Conservation (phyloP, 2,888 invertebrate genomes). For the Allolobophora icterica region DNA sequence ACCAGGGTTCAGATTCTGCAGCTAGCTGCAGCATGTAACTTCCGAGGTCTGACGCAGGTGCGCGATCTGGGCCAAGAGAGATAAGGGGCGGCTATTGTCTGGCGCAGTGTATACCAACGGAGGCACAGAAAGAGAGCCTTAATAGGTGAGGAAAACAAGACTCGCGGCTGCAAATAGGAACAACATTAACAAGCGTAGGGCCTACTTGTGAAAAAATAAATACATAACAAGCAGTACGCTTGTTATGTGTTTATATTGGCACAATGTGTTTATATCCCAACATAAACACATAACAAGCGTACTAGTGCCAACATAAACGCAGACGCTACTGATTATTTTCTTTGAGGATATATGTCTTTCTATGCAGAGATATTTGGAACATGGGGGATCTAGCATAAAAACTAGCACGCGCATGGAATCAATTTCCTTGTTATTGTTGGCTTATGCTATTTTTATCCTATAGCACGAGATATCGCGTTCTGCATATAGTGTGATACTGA, state of each 20-base stretch:
- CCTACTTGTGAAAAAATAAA: too few species aligned
- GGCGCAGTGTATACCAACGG: not conserved
- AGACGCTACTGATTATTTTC: not conserved
- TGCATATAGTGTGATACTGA: not conserved
- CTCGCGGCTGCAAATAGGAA: not conserved
- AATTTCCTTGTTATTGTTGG: not conserved
- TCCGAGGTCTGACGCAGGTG: not conserved
- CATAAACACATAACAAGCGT: too few species aligned
- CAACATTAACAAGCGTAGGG: not conserved
- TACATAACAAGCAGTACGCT: too few species aligned
- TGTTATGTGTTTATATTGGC: too few species aligned
- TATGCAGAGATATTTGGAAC: not conserved
- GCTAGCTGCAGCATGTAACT: not conserved
- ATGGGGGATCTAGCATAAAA: not conserved
- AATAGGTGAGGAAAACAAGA: not conserved
- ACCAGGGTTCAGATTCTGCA: not conserved
- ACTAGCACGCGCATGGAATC: not conserved
- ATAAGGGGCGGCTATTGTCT: not conserved
- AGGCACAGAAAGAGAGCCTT: not conserved
- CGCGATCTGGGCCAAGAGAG: not conserved
- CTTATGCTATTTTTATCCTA: not conserved
- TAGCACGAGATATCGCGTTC: not conserved
- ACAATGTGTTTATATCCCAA: too few species aligned
- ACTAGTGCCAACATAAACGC: too few species aligned
- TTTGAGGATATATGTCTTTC: not conserved